A percentile compares a stretch with the other conserved stretches of the same genome.
Evolutionary conservation across 2,888 invertebrate species (phyloP).

Genomic region (Geotrupes spiniger): DNA sequence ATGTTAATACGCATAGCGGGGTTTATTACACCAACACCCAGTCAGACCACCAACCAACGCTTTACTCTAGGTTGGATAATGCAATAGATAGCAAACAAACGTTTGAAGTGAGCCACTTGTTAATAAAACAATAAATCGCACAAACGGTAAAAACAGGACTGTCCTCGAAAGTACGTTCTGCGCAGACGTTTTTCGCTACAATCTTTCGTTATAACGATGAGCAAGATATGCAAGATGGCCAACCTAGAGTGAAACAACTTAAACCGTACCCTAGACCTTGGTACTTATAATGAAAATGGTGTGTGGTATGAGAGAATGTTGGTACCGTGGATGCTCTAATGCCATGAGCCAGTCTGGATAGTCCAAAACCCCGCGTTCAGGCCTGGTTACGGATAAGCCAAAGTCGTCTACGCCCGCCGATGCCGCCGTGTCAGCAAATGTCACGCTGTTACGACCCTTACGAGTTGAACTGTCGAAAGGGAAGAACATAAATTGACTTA

Average conservation of each 20-base stretch:
- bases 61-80: constrained; percentile 16
- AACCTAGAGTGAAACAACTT: constrained; percentile 17
- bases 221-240: constrained; percentile 6
- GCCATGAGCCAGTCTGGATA: constrained; percentile 59
- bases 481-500: constrained; percentile 9
- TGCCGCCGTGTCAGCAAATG: constrained; percentile 45
- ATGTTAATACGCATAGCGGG: constrained; percentile 25
- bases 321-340: constrained; percentile 40
- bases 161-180: too few relatives aligned
- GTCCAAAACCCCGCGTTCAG: constrained; percentile 57
- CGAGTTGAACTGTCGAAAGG: constrained; percentile 35
- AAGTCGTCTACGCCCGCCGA: constrained; percentile 49
- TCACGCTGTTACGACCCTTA: constrained; percentile 46
- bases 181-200: neutral
- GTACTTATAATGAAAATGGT: constrained; percentile 15
- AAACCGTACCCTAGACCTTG: constrained; percentile 11
- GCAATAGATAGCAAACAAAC: constrained; percentile 1
- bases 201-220: constrained; percentile 1
- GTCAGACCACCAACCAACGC: constrained; percentile 37
- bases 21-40: constrained; percentile 38
- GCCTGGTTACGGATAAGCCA: constrained; percentile 56
- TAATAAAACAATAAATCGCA: too few relatives aligned
- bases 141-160: too few relatives aligned
- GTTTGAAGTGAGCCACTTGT: neutral
- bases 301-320: constrained; percentile 43